Evolutionary conservation across 2,797 vertebrate genomes (phyloP).

Genomic region (Helostoma temminkii): DNA sequence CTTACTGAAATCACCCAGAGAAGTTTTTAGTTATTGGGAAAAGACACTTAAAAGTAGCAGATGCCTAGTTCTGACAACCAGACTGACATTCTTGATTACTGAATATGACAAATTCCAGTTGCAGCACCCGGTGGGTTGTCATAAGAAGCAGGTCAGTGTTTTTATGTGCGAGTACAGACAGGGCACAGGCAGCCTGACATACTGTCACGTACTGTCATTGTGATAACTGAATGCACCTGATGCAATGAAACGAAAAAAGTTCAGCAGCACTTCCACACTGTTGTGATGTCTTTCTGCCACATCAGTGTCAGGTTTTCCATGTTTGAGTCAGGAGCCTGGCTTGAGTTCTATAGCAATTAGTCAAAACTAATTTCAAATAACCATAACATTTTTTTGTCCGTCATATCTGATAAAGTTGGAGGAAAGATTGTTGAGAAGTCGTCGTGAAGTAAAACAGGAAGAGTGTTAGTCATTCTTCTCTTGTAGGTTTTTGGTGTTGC

Average conservation of each 20-base stretch:
- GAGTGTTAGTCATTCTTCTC: neutral
- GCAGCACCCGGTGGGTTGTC: neutral
- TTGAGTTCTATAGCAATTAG: conserved; percentile 5
- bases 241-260: neutral
- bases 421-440: neutral
- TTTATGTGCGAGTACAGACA: conserved; percentile 13
- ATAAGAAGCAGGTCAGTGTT: neutral
- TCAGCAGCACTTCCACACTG: neutral
- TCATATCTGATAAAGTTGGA: conserved; percentile 7
- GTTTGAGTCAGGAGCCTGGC: conserved; percentile 3
- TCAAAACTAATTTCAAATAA: conserved; percentile 13
- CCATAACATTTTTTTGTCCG: conserved; percentile 8
- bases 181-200: neutral
- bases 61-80: neutral
- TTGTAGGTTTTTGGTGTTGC: neutral
- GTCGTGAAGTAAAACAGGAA: neutral
- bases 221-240: neutral
- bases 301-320: neutral
- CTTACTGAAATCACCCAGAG: neutral
- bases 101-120: neutral
- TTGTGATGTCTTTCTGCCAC: conserved; percentile 5
- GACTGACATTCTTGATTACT: neutral
- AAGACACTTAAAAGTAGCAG: neutral
- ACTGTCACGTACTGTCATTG: neutral
- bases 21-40: too few species aligned